Conservation (phyloP, 1,140 invertebrate genomes). For the Archegozetes longisetosus region DNA sequence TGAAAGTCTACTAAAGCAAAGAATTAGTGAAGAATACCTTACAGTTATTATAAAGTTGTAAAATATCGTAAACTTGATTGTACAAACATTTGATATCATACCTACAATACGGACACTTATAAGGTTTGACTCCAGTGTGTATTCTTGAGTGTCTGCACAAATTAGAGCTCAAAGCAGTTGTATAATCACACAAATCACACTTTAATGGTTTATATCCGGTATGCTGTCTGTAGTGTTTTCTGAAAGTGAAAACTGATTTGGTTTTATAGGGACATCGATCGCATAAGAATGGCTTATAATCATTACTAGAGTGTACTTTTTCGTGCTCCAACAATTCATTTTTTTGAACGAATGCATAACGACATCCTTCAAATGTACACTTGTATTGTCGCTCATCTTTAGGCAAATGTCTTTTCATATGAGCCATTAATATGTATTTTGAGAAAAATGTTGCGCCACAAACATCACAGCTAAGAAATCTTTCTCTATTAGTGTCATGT, state of each 20-base stretch:
- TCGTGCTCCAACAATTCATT: slow-evolving; percentile 23
- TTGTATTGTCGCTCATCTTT: slow-evolving; percentile 35
- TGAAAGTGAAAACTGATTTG: slow-evolving; percentile 39
- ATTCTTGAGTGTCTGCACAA: slow-evolving; percentile 21
- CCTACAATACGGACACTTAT: slow-evolving; percentile 48
- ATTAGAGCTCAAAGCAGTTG: slow-evolving; percentile 33
- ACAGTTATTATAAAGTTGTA: too few relatives aligned
- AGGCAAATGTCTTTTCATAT: slow-evolving; percentile 39
- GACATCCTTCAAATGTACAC: slow-evolving; percentile 35
- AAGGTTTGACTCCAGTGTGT: slow-evolving; percentile 27
- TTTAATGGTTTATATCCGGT: slow-evolving; percentile 21
- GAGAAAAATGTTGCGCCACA: slow-evolving; percentile 38
- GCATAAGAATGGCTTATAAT: slow-evolving; percentile 39
- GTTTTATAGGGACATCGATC: slow-evolving; percentile 44
- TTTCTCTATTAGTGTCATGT: slow-evolving; percentile 20
- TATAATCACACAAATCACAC: slow-evolving; percentile 37
- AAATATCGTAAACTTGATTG: too few relatives aligned
- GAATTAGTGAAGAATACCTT: too few relatives aligned
- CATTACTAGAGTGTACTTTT: slow-evolving; percentile 32
- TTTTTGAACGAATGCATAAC: slow-evolving; percentile 36
- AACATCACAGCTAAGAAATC: slow-evolving; percentile 36
- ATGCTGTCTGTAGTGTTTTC: slow-evolving; percentile 17
- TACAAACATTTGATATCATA: background rate
- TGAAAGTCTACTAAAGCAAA: too few relatives aligned
- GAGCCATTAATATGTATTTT: slow-evolving; percentile 36